A percentile compares a stretch with the other conserved stretches of the same genome.
These are phyloP conservation scores for Pimephales promelas DNA, from an alignment of 2,113 vertebrate genomes.

Conservation along the genomic window DNA sequence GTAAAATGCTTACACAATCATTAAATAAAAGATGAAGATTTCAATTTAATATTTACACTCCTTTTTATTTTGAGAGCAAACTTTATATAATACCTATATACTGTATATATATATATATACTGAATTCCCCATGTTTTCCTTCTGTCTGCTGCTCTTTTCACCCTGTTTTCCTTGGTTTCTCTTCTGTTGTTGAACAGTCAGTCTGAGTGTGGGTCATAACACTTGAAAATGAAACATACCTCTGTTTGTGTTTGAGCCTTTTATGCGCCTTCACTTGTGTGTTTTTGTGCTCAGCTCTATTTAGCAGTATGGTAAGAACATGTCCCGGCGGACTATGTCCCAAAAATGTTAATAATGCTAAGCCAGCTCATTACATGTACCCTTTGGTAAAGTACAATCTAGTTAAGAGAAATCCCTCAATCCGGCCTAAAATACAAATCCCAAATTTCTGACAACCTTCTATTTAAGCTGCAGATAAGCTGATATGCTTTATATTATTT, in stretches of 20 bases:
- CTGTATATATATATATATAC: too few species aligned
- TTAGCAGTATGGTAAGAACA: background rate
- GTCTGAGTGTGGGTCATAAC: background rate
- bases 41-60: too few species aligned
- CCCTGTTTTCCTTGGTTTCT: background rate
- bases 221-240: background rate
- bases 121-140: too few species aligned
- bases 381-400: conserved; percentile 65
- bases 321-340: background rate
- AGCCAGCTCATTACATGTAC: conserved; percentile 68
- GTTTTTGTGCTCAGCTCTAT: conserved; percentile 18
- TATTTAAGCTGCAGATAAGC: conserved; percentile 1
- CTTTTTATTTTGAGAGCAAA: background rate
- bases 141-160: too few species aligned
- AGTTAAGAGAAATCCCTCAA: conserved; percentile 65
- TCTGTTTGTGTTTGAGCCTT: background rate
- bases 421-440: conserved; percentile 67
- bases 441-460: conserved; percentile 61
- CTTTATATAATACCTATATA: too few species aligned
- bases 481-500: conserved; percentile 24
- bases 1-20: too few species aligned
- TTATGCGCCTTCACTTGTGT: background rate
- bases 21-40: too few species aligned
- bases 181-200: background rate
- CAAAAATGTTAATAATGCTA: conserved; percentile 65